These are phyloP conservation scores for Melinopterus prodromus DNA, from an alignment of 2,888 invertebrate genomes.

Conservation along the genomic window DNA sequence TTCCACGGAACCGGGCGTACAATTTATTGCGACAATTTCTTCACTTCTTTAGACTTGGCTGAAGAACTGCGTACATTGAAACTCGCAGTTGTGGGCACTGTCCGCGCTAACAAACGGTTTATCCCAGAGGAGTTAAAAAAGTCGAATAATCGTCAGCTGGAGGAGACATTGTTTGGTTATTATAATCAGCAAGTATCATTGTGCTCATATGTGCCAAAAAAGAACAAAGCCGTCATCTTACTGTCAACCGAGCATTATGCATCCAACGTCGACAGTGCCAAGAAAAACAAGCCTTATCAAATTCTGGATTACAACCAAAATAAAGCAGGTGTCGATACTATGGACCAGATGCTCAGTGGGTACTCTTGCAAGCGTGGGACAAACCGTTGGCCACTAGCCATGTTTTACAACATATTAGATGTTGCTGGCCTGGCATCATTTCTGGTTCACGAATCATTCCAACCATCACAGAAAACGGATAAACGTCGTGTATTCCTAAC, in stretches of 20 bases:
- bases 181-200: neutral
- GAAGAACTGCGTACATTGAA: neutral
- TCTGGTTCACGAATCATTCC: neutral
- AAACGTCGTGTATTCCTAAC: neutral
- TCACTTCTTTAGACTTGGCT: conserved; percentile 20
- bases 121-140: conserved; percentile 7
- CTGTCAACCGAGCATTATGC: conserved; percentile 18
- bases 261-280: conserved; percentile 12
- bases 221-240: conserved; percentile 14
- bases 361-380: conserved; percentile 17
- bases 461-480: conserved; percentile 4
- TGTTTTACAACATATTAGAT: conserved; percentile 18
- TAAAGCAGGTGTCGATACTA: conserved; percentile 20
- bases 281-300: conserved; percentile 17
- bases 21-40: conserved; percentile 26
- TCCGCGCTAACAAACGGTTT: conserved; percentile 21
- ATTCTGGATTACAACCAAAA: conserved; percentile 15
- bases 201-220: conserved; percentile 17
- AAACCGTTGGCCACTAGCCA: conserved; percentile 18
- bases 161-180: neutral
- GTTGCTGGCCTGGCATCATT: conserved; percentile 6
- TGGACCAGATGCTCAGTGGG: conserved; percentile 21
- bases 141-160: neutral
- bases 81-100: conserved; percentile 18
- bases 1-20: conserved; percentile 18